phyloP scores from a whole-genome alignment of 1,140 invertebrate genomes.

The Drosophila kepulauana region DNA sequence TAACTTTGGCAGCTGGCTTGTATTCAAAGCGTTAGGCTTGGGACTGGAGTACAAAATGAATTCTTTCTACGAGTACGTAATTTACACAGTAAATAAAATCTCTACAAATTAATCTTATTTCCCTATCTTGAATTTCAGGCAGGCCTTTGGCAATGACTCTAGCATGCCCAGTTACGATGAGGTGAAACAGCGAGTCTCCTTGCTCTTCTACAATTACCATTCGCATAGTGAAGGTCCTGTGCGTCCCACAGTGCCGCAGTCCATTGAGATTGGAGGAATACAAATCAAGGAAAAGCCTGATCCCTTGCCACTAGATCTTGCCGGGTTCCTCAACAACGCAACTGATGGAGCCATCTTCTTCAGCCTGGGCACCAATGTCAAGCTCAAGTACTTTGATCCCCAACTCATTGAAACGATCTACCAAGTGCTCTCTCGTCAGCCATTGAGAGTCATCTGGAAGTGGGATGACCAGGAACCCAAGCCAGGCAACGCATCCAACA shows the following conservation, averaged over 20 bases:
- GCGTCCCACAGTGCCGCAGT: conserved; percentile 67
- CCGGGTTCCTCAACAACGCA: conserved; percentile 83
- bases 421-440: conserved; percentile 84
- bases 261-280: conserved; percentile 81
- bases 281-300: conserved; percentile 71
- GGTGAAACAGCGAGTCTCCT: conserved; percentile 23
- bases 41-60: conserved; percentile 3
- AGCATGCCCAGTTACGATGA: conserved; percentile 44
- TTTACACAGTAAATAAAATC: too few relatives aligned
- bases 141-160: conserved; percentile 21
- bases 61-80: conserved; percentile 47
- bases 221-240: conserved; percentile 53
- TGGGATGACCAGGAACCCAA: conserved; percentile 71
- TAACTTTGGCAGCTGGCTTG: conserved; percentile 20
- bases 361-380: conserved; percentile 86
- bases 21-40: conserved; percentile 16
- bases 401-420: conserved; percentile 81
- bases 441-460: conserved; percentile 86
- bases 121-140: background rate
- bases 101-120: background rate
- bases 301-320: conserved; percentile 70
- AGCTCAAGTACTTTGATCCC: conserved; percentile 72
- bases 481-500: conserved; percentile 85
- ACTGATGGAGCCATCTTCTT: conserved; percentile 87
- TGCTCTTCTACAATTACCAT: conserved; percentile 57